Conservation (phyloP, 2,113 vertebrate genomes). For the Apodemus sylvaticus region DNA sequence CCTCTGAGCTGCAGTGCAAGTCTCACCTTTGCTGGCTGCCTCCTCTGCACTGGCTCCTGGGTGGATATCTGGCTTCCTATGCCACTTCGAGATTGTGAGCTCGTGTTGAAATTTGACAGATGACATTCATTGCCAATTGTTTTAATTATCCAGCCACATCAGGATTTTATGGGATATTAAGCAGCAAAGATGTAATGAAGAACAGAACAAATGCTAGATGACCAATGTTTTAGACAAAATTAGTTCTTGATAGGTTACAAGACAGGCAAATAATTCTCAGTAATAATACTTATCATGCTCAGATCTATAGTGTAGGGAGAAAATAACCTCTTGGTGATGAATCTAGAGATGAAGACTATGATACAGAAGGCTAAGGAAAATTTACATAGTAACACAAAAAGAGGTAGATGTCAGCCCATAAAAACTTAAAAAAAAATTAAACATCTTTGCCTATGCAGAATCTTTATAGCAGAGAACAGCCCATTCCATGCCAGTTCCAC, state of each 20-base stretch:
- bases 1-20: too few relatives aligned
- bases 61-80: too few relatives aligned
- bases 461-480: neutral
- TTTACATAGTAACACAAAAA: neutral
- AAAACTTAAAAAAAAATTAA: too few relatives aligned
- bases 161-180: neutral
- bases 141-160: neutral
- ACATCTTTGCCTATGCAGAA: neutral
- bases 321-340: accelerated
- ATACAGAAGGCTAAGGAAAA: accelerated
- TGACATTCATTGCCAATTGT: neutral
- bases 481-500: neutral
- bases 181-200: neutral
- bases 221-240: neutral
- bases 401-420: neutral
- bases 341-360: neutral
- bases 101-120: too few relatives aligned
- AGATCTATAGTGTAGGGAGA: neutral
- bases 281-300: neutral
- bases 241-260: constrained; percentile 24
- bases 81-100: too few relatives aligned
- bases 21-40: too few relatives aligned
- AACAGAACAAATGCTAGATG: neutral
- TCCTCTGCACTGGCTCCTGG: too few relatives aligned
- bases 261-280: neutral